Evolutionary conservation across 1,140 invertebrate species (phyloP).

Genomic region (Atta cephalotes): DNA sequence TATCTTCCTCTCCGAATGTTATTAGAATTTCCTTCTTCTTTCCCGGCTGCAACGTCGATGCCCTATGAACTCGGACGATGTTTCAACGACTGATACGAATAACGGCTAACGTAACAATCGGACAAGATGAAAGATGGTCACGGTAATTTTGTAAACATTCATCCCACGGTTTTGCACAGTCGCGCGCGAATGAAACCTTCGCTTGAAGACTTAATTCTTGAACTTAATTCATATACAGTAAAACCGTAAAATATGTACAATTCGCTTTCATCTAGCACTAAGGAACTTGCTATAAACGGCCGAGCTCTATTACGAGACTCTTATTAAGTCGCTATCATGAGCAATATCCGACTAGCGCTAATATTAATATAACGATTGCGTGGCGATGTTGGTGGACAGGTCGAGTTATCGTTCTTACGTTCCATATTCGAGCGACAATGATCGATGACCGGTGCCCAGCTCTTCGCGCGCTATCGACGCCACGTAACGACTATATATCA

Average conservation of each 20-base stretch:
- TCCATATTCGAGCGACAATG: constrained; percentile 66
- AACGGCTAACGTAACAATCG: constrained; percentile 62
- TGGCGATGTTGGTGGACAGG: constrained; percentile 26
- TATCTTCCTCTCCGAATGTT: constrained; percentile 61
- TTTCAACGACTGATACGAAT: constrained; percentile 60
- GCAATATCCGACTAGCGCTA: background rate
- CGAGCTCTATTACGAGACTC: background rate
- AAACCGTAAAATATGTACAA: background rate
- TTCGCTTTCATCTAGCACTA: background rate
- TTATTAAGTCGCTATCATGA: constrained; percentile 40
- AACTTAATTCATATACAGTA: background rate
- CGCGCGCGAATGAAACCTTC: background rate
- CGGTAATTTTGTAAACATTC: constrained; percentile 30
- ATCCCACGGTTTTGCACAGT: constrained; percentile 12
- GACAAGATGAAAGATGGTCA: constrained; percentile 57
- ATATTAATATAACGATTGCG: constrained; percentile 11
- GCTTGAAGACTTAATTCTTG: background rate
- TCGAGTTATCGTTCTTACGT: constrained; percentile 47
- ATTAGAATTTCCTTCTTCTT: constrained; percentile 52
- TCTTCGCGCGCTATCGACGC: constrained; percentile 62
- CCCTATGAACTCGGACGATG: constrained; percentile 58
- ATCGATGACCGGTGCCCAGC: constrained; percentile 49
- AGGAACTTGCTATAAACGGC: background rate
- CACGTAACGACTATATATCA: constrained; percentile 60
- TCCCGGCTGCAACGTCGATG: constrained; percentile 42